phyloP scores from a whole-genome alignment of 2,113 vertebrate genomes.

The Aegotheles bennettii region DNA sequence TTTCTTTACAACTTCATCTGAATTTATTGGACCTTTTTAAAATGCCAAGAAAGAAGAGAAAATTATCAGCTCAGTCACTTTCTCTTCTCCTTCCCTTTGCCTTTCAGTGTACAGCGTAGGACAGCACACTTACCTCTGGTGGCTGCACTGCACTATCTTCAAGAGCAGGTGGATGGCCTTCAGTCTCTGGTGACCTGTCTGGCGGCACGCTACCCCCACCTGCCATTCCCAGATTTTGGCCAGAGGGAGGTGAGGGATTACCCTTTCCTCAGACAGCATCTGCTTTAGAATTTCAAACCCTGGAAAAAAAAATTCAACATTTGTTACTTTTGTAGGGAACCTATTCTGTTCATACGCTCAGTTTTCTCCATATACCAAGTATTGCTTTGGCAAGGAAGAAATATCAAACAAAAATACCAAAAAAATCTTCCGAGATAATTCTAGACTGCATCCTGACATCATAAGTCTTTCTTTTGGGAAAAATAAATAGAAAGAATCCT shows the following conservation, averaged over 20 bases:
- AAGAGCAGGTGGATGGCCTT: slow-evolving; percentile 93
- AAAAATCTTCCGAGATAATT: neutral
- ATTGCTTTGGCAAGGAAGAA: neutral
- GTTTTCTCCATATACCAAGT: neutral
- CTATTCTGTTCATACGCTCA: fast-evolving
- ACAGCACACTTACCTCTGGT: slow-evolving; percentile 74
- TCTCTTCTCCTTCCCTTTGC: neutral
- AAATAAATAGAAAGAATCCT: neutral
- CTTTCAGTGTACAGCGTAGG: fast-evolving
- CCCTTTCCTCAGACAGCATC: slow-evolving; percentile 89
- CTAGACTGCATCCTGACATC: neutral
- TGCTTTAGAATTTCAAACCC: slow-evolving; percentile 97
- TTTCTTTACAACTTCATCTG: neutral
- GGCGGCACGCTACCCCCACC: slow-evolving; percentile 92
- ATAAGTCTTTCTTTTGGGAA: neutral
- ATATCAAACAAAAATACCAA: neutral
- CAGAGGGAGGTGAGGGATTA: slow-evolving; percentile 82
- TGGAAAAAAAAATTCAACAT: slow-evolving; percentile 27
- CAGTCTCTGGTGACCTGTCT: slow-evolving; percentile 89
- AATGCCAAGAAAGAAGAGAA: neutral
- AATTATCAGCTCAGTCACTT: neutral
- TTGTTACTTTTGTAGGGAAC: neutral
- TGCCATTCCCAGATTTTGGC: slow-evolving; percentile 95
- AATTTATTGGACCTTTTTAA: neutral
- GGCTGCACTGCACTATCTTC: slow-evolving; percentile 83